Evolutionary conservation across 1,140 invertebrate genomes (phyloP).

Genomic region (Trachelipus rathkii): DNA sequence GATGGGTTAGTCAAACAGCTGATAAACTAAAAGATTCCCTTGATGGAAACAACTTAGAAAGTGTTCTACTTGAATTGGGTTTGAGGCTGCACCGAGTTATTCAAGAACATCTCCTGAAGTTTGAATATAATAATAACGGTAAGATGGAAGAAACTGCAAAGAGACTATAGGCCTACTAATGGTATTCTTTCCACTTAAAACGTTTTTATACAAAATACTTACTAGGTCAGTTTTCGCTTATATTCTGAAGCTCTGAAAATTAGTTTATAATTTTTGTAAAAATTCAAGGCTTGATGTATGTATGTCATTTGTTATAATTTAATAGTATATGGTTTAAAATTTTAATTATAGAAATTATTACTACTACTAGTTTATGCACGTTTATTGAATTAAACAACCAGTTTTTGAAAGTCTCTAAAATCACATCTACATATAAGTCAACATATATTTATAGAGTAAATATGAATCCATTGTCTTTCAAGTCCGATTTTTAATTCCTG

Average conservation of each 20-base stretch:
- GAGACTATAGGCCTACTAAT: slow-evolving; percentile 8
- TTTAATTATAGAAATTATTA: too few species aligned
- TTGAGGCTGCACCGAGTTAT: slow-evolving; percentile 87
- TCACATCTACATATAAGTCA: too few species aligned
- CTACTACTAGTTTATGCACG: too few species aligned
- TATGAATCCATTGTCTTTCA: too few species aligned
- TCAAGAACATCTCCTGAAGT: slow-evolving; percentile 90
- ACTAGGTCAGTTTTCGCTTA: not conserved
- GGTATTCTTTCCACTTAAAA: not conserved
- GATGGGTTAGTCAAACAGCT: slow-evolving; percentile 73
- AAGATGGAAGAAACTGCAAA: slow-evolving; percentile 29
- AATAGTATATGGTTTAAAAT: too few species aligned
- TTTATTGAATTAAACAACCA: too few species aligned
- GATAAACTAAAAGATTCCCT: slow-evolving; percentile 75
- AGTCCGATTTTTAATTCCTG: too few species aligned
- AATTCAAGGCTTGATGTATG: too few species aligned
- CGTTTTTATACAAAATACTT: too few species aligned
- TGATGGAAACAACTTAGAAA: slow-evolving; percentile 89
- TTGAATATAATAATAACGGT: slow-evolving; percentile 92
- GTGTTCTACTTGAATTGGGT: slow-evolving; percentile 82
- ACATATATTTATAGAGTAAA: too few species aligned
- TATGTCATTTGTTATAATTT: too few species aligned
- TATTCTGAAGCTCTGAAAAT: not conserved
- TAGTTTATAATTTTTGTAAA: not conserved
- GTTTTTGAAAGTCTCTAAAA: too few species aligned